These are phyloP conservation scores for Melikaiella ostensackeni DNA, from an alignment of 2,888 invertebrate genomes.

Conservation along the genomic window DNA sequence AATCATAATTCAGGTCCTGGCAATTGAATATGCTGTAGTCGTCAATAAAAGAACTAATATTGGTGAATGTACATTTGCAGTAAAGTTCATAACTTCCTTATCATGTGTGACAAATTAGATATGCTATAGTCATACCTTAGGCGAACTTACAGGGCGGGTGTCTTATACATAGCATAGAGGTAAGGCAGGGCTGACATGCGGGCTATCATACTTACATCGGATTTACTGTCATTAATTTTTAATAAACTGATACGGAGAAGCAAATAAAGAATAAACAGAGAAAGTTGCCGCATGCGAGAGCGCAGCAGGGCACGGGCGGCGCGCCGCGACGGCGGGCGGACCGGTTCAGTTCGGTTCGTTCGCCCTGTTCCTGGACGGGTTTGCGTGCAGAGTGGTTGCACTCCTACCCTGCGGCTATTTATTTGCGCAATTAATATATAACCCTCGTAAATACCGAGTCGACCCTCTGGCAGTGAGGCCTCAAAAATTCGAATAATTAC, in stretches of 20 bases:
- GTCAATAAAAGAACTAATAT: background rate
- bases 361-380: conserved; percentile 46
- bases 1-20: too few relatives aligned
- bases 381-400: conserved; percentile 35
- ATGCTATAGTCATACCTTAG: background rate
- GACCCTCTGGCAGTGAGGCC: conserved; percentile 59
- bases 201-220: conserved; percentile 68
- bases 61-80: background rate
- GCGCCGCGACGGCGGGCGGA: conserved; percentile 51
- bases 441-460: conserved; percentile 73
- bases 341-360: conserved; percentile 64
- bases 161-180: conserved; percentile 28
- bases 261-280: conserved; percentile 59
- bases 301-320: conserved; percentile 51
- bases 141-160: conserved; percentile 33
- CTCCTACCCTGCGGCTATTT: conserved; percentile 67
- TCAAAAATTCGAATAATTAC: conserved; percentile 71
- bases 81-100: background rate
- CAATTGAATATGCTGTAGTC: background rate
- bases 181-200: conserved; percentile 48
- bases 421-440: conserved; percentile 76
- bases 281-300: conserved; percentile 58
- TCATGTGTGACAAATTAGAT: background rate
- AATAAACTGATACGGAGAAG: conserved; percentile 67
- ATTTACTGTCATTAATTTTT: conserved; percentile 73